Conservation (phyloP, 2,113 vertebrate species). For the Hydrochoerus hydrochaeris region DNA sequence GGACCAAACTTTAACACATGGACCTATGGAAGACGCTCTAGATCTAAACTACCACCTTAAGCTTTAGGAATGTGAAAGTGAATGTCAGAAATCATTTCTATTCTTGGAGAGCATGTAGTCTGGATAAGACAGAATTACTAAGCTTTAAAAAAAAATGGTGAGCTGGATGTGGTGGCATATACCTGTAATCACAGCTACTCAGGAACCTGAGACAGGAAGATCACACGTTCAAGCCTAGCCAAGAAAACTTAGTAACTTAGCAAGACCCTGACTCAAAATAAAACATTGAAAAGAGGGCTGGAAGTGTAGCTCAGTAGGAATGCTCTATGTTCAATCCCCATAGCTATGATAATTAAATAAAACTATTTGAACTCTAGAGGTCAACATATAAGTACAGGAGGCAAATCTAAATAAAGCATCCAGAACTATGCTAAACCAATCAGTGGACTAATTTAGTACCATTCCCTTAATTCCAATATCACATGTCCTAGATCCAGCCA, state of each 20-base stretch:
- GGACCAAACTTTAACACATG: background rate
- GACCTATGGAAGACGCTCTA: background rate
- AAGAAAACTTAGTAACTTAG: background rate
- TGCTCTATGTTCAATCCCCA: background rate
- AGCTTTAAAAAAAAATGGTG: background rate
- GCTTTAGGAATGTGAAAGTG: background rate
- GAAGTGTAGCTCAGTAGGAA: background rate
- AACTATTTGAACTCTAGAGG: background rate
- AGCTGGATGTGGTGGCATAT: background rate
- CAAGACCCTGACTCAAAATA: background rate
- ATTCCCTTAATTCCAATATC: background rate
- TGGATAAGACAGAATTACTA: background rate
- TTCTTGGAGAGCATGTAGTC: background rate
- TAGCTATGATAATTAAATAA: background rate
- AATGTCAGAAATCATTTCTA: background rate
- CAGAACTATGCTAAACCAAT: background rate
- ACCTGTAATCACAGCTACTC: background rate
- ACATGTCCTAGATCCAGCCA: background rate
- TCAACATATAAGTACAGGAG: background rate
- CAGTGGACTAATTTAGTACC: background rate
- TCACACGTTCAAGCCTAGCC: background rate
- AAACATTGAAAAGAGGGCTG: background rate
- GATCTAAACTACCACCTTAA: background rate
- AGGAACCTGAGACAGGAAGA: background rate
- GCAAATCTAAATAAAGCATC: background rate